Evolutionary conservation across 2,113 vertebrate species (phyloP), one percentile per base, ranked within the genome.

Genomic region (Gallinago jamesoni): DNA sequence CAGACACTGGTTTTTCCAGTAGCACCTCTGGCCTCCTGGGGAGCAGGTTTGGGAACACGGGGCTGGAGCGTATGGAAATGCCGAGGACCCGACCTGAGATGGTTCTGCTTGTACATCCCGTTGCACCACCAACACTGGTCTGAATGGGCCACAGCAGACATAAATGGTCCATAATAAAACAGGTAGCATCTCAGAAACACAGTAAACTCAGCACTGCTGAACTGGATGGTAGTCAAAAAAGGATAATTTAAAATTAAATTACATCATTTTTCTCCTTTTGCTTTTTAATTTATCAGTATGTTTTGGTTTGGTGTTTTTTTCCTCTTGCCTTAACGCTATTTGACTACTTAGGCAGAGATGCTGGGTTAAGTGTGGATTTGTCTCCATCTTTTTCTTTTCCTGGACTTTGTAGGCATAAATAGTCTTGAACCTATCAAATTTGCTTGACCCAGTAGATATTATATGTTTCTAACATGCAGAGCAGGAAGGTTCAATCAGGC

Each of bases 401-500:
- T 90, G 78, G 43, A 5, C 8, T 37, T 16, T 43, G 35, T 20
- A 33, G 86, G 60, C 69, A 35, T 43, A 81, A 92, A 70, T 87
- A 39, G 62, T 70, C 56, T 48, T 8, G 39, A 91, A 24, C 14
- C 53, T 76, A 35, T 83, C 90, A 64, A 45, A 76, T 63, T 21
- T 55, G 47, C 69, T 78, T 30, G 16, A 47, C 35, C 30, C 45
- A 48, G 75, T 37, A 33, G 75, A 41, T 45, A 37, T 1, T 13
- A 19, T 6, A 22, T 12, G 2, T 28, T 41, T 8, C 9, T 15
- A 28, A 31, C 2, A 8, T 13, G 37, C 52, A 16, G n/a, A 48
- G 35, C 41, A 1, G 1, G 10, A 39, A 35, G 37, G 19, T 27
- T 66, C 1, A 7, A 6, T 74, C 60, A 21, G 7, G 0, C n/a